Conservation (phyloP, 92 coral and sea anemone genomes). For the Porites cylindrica region DNA sequence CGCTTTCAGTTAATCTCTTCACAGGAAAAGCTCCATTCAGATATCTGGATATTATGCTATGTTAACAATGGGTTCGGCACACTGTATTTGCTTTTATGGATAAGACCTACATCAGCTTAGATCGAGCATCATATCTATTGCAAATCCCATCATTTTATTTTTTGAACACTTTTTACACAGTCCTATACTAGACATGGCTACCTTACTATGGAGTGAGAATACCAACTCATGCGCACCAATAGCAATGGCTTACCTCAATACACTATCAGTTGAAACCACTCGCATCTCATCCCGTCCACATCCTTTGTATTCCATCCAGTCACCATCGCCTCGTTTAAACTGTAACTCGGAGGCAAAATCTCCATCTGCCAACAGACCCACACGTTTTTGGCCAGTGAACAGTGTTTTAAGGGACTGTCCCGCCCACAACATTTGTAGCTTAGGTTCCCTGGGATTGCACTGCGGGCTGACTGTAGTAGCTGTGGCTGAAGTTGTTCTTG, state of each 20-base stretch:
- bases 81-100: no score
- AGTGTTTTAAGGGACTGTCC: slow-evolving; percentile 2
- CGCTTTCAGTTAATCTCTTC: no score
- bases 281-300: slow-evolving; percentile 14
- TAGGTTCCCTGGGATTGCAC: background rate
- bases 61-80: no score
- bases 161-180: no score
- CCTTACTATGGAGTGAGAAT: no score
- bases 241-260: background rate
- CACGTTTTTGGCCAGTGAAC: background rate
- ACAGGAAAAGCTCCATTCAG: no score
- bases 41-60: no score
- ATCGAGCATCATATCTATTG: no score
- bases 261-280: slow-evolving; percentile 21
- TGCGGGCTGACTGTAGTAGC: background rate
- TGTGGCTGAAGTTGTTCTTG: background rate
- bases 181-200: no score
- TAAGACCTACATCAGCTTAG: no score
- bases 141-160: no score
- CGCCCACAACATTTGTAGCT: slow-evolving; percentile 20
- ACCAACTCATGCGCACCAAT: no score
- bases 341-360: background rate
- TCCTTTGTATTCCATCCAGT: slow-evolving; percentile 13
- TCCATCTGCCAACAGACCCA: background rate
- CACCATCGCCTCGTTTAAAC: background rate